phyloP scores from a whole-genome alignment of 2,888 invertebrate genomes.

The Isotomurus palustris region DNA sequence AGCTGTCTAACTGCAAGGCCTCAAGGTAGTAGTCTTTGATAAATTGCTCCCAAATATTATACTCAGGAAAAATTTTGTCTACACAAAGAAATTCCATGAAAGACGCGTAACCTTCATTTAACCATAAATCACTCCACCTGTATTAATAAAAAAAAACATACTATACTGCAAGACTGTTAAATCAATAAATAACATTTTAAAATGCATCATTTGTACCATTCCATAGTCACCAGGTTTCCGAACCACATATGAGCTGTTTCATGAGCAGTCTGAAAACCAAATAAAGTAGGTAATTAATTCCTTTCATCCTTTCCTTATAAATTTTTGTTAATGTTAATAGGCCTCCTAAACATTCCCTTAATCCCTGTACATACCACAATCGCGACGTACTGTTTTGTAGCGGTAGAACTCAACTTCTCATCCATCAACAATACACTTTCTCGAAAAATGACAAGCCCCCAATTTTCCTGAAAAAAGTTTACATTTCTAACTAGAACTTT shows the following conservation, averaged over 20 bases:
- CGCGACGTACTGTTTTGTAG: conserved; percentile 50
- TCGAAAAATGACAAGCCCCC: conserved; percentile 59
- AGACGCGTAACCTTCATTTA: conserved; percentile 57
- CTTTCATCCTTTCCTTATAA: no score
- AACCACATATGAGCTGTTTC: conserved; percentile 61
- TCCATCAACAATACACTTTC: conserved; percentile 57
- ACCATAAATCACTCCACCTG: conserved; percentile 51
- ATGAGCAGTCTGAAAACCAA: conserved; percentile 48
- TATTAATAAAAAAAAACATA: conserved; percentile 54
- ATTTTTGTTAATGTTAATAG: no score
- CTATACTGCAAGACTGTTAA: conserved; percentile 41
- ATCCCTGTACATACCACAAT: conserved; percentile 50
- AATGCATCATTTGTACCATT: conserved; percentile 16
- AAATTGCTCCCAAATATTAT: conserved; percentile 58
- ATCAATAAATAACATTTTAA: not conserved
- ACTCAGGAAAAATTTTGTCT: conserved; percentile 56
- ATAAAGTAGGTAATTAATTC: no score
- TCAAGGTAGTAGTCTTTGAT: conserved; percentile 52
- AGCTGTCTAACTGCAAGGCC: conserved; percentile 53
- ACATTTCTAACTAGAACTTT: not conserved
- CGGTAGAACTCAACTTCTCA: conserved; percentile 53
- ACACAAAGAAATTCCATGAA: conserved; percentile 59
- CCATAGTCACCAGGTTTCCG: conserved; percentile 53
- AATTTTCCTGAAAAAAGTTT: conserved; percentile 53
- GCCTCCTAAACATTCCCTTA: no score